Evolutionary conservation across 2,113 vertebrate genomes (phyloP), one percentile per base, ranked within the genome.

Genomic region (Neolamprologus longior): DNA sequence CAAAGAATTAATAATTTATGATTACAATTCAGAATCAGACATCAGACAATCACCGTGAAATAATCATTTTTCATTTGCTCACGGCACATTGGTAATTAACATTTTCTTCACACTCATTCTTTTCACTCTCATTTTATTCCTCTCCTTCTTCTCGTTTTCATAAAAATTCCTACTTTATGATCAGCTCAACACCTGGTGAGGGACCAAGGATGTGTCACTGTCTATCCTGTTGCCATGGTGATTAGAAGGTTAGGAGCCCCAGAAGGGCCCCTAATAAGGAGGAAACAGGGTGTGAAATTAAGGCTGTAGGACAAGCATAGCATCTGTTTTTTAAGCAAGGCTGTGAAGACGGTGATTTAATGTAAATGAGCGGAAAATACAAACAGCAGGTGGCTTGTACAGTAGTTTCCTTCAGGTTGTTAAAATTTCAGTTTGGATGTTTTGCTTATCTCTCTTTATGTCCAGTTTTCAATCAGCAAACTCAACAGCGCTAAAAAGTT

Each of bases 1-100:
- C 76, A 50, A 84, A 80, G 42, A 81, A 92, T 96, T 88, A 95
- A 95, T 95, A 95, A 95, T 95, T 94, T 68, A 95, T 82, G 24
- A 50, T 90, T 93, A 95, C 95, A 95, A 93, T 93, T 91, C 88
- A 85, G 88, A 91, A 95, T 93, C 96, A 92, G 88, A 90, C 89
- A 94, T 94, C 92, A 95, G 91, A 95, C 89, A 94, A 92, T 95
- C 92, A 90, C 86, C 83, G 90, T 94, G 81, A 96, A 95, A 95
- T 95, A 95, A 96, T 94, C 7, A 95, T 96, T 93, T 94, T 93
- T 89, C 91, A 92, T 95, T 95, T 94, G 91, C 90, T 93, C 86
- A 81, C 40, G 5, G 81, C 93, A 66, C 91, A 95, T 95, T 91
- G 95, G 95, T 94, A 94, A 94, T 95, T 94, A 83, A 94, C 95